A percentile compares a stretch with the other conserved stretches of the same genome.
These are phyloP conservation scores for Cheumatopsyche charites DNA, from an alignment of 1,140 invertebrate species.

Conservation along the genomic window DNA sequence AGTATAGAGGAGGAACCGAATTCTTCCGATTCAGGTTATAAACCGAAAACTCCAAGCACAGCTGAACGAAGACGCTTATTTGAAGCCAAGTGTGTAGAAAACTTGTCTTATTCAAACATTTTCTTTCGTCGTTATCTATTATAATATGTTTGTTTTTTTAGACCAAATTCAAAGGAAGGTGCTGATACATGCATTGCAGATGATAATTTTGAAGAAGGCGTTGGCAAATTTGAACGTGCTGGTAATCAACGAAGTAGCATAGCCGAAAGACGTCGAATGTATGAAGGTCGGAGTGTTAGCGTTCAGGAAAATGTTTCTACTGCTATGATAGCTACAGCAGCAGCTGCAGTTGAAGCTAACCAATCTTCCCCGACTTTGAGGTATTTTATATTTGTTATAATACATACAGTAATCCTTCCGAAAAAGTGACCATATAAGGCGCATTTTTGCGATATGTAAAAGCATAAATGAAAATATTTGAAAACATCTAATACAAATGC, in stretches of 20 bases:
- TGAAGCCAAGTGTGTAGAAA: constrained; percentile 64
- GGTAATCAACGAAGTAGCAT: constrained; percentile 72
- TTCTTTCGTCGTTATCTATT: background rate
- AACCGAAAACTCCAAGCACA: constrained; percentile 75
- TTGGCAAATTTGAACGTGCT: constrained; percentile 61
- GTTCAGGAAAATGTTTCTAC: constrained; percentile 51
- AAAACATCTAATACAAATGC: background rate
- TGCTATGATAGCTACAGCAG: constrained; percentile 33
- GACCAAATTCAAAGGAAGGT: constrained; percentile 52
- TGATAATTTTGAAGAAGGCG: constrained; percentile 56
- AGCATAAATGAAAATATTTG: background rate
- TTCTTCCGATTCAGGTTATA: constrained; percentile 60
- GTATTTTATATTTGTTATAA: constrained; percentile 49
- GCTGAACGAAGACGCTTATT: constrained; percentile 75
- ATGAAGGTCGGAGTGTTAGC: constrained; percentile 72
- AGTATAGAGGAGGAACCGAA: constrained; percentile 69
- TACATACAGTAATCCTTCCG: too few species aligned
- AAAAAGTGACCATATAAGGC: background rate
- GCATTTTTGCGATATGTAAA: too few species aligned
- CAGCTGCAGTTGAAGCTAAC: constrained; percentile 64
- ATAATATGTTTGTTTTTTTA: constrained; percentile 23
- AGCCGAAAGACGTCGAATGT: constrained; percentile 76
- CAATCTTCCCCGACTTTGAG: constrained; percentile 74
- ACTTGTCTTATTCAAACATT: constrained; percentile 46
- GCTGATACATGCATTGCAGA: constrained; percentile 54